These are phyloP conservation scores for Drosophila setifemur DNA, from an alignment of 1,140 invertebrate genomes.

Conservation along the genomic window DNA sequence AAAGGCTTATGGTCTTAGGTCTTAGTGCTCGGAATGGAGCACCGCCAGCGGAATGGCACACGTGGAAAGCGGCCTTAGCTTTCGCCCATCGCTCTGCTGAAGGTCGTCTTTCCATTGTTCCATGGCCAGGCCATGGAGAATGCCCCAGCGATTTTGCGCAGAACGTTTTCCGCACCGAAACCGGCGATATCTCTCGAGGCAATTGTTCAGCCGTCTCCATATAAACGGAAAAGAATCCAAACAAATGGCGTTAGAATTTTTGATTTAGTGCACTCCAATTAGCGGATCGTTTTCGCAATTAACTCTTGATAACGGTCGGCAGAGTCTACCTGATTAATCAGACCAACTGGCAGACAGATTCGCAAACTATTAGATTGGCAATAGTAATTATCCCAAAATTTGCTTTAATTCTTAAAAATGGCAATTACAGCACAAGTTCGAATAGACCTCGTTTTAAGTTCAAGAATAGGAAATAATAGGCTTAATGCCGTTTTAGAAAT, in stretches of 20 bases:
- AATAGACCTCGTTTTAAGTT: no score
- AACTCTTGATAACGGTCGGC: slow-evolving; percentile 18
- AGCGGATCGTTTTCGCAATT: slow-evolving; percentile 22
- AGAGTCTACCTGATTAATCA: not conserved
- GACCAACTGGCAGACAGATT: not conserved
- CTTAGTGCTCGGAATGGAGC: slow-evolving; percentile 2
- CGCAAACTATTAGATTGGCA: no score
- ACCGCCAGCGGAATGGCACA: not conserved
- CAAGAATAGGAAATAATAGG: no score
- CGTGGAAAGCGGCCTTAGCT: slow-evolving; percentile 67
- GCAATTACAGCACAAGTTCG: no score
- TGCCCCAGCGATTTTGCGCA: slow-evolving; percentile 28
- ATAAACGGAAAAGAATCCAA: not conserved
- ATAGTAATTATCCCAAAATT: no score
- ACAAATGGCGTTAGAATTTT: slow-evolving; percentile 35
- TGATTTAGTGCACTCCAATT: slow-evolving; percentile 43
- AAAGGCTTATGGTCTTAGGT: slow-evolving; percentile 74
- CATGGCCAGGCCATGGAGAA: slow-evolving; percentile 25
- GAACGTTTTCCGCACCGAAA: slow-evolving; percentile 41
- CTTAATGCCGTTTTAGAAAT: no score
- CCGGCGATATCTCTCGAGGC: slow-evolving; percentile 37
- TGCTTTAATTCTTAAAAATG: no score
- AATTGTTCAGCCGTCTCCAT: slow-evolving; percentile 19
- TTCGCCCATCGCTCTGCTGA: slow-evolving; percentile 55
- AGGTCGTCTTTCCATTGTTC: slow-evolving; percentile 59